Evolutionary conservation across 2,113 vertebrate genomes (phyloP).

Genomic region (Chiloscyllium plagiosum): DNA sequence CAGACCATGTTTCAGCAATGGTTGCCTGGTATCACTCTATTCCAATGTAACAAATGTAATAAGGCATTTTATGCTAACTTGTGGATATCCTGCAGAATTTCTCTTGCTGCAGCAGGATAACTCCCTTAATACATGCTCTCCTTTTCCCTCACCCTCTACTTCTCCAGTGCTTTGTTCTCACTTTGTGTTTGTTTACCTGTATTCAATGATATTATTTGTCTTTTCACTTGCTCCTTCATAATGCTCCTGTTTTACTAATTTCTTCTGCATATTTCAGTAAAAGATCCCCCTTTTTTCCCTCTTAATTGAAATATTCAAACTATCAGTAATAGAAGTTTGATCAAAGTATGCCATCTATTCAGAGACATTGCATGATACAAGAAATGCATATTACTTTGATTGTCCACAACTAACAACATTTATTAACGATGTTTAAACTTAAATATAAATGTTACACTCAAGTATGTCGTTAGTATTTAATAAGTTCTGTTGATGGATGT

Average conservation of each 20-base stretch:
- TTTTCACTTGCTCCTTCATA: background rate
- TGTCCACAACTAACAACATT: too few species aligned
- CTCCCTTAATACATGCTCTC: background rate
- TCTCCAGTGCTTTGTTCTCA: background rate
- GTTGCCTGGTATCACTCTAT: background rate
- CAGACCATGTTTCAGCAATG: background rate
- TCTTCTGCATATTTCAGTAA: background rate
- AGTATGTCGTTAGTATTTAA: too few species aligned
- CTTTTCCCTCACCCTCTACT: background rate
- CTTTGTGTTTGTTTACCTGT: background rate
- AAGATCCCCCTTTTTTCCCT: background rate
- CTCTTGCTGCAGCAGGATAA: background rate
- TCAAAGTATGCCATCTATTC: background rate
- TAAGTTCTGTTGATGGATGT: too few species aligned
- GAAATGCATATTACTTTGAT: background rate
- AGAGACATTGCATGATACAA: background rate
- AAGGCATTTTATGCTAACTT: background rate
- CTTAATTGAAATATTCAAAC: background rate
- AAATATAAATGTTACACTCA: too few species aligned
- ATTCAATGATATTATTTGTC: background rate
- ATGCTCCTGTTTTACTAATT: background rate
- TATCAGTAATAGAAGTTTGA: background rate
- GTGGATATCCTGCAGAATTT: background rate
- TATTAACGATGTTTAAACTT: too few species aligned
- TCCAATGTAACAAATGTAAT: background rate